These are phyloP conservation scores for Onychostoma macrolepis DNA, from an alignment of 2,113 vertebrate genomes.

Conservation along the genomic window DNA sequence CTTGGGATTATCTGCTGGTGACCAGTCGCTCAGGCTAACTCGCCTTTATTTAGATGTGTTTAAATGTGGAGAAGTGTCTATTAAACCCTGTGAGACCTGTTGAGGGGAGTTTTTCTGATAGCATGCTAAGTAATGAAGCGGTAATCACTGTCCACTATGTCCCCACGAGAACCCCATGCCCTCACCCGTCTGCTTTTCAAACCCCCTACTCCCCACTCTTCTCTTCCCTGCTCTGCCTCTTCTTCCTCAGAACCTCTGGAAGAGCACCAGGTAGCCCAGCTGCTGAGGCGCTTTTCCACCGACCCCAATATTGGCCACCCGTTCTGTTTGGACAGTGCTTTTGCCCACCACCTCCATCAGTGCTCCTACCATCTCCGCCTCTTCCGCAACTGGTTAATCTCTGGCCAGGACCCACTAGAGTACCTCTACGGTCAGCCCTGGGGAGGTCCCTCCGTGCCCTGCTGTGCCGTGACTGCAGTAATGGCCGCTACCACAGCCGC, in stretches of 20 bases:
- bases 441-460: conserved; percentile 31
- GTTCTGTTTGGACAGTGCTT: conserved; percentile 87
- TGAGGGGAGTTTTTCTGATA: not conserved
- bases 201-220: conserved; percentile 64
- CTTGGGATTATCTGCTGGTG: conserved; percentile 17
- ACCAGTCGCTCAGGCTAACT: conserved; percentile 42
- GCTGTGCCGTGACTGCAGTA: conserved; percentile 44
- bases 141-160: conserved; percentile 55
- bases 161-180: conserved; percentile 52
- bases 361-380: conserved; percentile 98
- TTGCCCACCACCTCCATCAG: conserved; percentile 96
- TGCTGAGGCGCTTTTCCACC: conserved; percentile 91
- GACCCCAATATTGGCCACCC: conserved; percentile 84
- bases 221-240: conserved; percentile 74
- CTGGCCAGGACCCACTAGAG: conserved; percentile 95
- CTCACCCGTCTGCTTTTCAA: conserved; percentile 29
- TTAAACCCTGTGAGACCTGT: not conserved
- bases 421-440: conserved; percentile 89
- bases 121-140: conserved; percentile 17
- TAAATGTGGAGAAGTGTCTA: not conserved
- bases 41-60: not conserved
- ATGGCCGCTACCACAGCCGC: conserved; percentile 43
- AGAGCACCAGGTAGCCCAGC: conserved; percentile 91
- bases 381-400: conserved; percentile 98
- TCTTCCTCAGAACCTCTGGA: conserved; percentile 88